Conservation (phyloP, 2,113 vertebrate species). For the Mormyrus iriodes region DNA sequence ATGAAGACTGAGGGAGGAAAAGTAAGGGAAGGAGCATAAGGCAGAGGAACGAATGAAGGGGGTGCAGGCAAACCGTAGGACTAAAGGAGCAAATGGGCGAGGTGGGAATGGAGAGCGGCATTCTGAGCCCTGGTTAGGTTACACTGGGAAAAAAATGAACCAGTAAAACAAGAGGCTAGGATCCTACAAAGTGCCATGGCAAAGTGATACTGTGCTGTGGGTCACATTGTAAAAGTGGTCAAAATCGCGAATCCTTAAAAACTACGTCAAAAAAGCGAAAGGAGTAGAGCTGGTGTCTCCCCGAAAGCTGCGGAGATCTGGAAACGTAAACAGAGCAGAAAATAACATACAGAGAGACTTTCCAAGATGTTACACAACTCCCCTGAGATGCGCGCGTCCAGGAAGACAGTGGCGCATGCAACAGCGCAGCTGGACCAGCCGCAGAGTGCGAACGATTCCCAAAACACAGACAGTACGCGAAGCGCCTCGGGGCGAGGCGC, state of each 20-base stretch:
- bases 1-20: not conserved
- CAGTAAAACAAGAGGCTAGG: not conserved
- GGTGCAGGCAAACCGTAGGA: not conserved
- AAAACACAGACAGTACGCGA: not conserved
- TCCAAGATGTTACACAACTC: conserved; percentile 1
- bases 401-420: not conserved
- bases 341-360: not conserved
- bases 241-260: not conserved
- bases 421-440: not conserved
- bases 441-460: not conserved
- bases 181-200: not conserved
- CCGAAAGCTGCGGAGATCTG: not conserved
- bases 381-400: not conserved
- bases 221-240: not conserved
- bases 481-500: not conserved
- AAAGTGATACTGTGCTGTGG: not conserved
- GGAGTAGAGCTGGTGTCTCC: not conserved
- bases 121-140: not conserved
- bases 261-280: not conserved
- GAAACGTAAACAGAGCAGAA: not conserved
- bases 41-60: not conserved
- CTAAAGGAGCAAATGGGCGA: not conserved
- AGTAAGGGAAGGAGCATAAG: not conserved
- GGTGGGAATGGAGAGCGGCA: not conserved
- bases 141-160: too few species aligned